Evolutionary conservation across 1,140 invertebrate species (phyloP).

Genomic region (Cataglyphis hispanica): DNA sequence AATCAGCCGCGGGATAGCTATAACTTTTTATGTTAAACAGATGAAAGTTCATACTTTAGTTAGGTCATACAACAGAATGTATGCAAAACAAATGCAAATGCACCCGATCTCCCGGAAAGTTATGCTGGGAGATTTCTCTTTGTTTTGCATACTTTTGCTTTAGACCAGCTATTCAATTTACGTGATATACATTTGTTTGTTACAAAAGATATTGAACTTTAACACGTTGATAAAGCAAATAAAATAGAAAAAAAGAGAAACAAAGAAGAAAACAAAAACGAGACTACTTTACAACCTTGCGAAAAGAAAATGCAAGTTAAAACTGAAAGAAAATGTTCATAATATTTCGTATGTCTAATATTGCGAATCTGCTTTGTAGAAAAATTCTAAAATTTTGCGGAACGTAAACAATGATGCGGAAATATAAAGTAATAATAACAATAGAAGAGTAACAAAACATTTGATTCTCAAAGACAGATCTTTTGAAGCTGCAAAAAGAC

Average conservation of each 20-base stretch:
- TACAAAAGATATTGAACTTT: not conserved
- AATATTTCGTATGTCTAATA: not conserved
- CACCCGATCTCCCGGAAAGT: conserved; percentile 74
- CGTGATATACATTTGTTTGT: conserved; percentile 57
- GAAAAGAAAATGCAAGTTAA: not conserved
- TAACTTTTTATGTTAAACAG: conserved; percentile 77
- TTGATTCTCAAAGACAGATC: not conserved
- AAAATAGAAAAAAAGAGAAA: not conserved
- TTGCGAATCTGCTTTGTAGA: not conserved
- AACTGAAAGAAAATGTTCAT: not conserved
- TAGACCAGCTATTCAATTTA: conserved; percentile 66
- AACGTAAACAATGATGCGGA: not conserved
- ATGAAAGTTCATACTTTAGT: conserved; percentile 74
- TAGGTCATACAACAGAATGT: conserved; percentile 62
- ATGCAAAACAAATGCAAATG: conserved; percentile 79
- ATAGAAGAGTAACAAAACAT: not conserved
- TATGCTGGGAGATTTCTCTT: conserved; percentile 76
- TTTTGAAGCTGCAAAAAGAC: not conserved
- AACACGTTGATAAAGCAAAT: not conserved
- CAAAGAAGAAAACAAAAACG: not conserved
- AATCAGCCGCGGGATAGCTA: conserved; percentile 54
- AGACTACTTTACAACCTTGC: not conserved
- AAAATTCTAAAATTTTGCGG: not conserved
- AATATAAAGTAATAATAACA: no score
- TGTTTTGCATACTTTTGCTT: conserved; percentile 71